Evolutionary conservation across 2,113 vertebrate genomes (phyloP).

Genomic region (Pygoscelis antarcticus): DNA sequence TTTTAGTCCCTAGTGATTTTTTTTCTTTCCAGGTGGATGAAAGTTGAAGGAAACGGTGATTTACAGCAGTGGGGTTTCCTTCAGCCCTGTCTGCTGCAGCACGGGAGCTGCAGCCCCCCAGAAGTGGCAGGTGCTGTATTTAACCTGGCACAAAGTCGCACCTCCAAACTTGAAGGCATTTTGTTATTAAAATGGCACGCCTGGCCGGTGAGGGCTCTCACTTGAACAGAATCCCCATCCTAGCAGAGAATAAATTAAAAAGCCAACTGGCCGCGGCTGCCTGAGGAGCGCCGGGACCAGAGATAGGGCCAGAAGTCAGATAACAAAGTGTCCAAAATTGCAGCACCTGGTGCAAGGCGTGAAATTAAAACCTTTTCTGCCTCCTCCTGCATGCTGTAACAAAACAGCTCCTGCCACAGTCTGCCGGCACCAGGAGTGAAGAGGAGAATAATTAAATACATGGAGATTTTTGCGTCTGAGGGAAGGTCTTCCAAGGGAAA

Average conservation of each 20-base stretch:
- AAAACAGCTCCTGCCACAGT: slow-evolving; percentile 35
- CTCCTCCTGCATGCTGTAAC: not conserved
- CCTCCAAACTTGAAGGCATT: slow-evolving; percentile 9
- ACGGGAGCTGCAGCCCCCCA: not conserved
- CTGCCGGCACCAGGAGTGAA: slow-evolving; percentile 38
- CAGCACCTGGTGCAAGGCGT: slow-evolving; percentile 41
- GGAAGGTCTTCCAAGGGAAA: not conserved
- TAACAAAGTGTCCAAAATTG: slow-evolving; percentile 66
- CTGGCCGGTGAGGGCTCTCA: slow-evolving; percentile 47
- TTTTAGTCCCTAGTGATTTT: not conserved
- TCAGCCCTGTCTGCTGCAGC: not conserved
- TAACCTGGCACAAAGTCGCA: not conserved
- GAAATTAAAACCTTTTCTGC: slow-evolving; percentile 67
- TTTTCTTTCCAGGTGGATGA: not conserved
- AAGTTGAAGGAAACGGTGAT: not conserved
- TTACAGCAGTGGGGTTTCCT: not conserved
- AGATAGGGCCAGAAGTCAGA: slow-evolving; percentile 69
- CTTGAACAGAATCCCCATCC: slow-evolving; percentile 43
- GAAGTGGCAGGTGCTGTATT: not conserved
- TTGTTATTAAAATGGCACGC: slow-evolving; percentile 46
- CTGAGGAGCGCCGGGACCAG: not conserved
- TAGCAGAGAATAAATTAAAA: slow-evolving; percentile 70
- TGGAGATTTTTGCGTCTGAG: not conserved
- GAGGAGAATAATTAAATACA: slow-evolving; percentile 49
- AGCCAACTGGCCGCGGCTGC: slow-evolving; percentile 46